A percentile compares a stretch with the other conserved stretches of the same genome.
phyloP scores from a whole-genome alignment of 2,888 invertebrate genomes.

The Cantharis lateralis region DNA sequence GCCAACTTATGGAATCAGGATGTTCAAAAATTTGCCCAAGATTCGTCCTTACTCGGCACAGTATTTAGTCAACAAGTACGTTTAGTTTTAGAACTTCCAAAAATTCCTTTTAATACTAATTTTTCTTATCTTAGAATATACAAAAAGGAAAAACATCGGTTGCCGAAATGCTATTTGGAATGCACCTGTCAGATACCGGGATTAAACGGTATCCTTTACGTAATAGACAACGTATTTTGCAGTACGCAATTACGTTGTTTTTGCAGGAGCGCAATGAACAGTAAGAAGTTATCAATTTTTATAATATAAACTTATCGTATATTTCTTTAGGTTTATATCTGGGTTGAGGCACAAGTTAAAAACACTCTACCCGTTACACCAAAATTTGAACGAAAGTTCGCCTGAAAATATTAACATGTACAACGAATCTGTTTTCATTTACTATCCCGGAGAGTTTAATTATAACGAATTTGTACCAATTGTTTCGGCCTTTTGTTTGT shows the following conservation, averaged over 20 bases:
- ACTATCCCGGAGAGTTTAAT: slow-evolving; percentile 89
- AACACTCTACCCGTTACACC: slow-evolving; percentile 74
- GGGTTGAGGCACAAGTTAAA: slow-evolving; percentile 73
- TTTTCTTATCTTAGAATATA: slow-evolving; percentile 62
- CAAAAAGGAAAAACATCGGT: slow-evolving; percentile 84
- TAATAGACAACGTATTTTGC: slow-evolving; percentile 81
- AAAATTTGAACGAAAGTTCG: slow-evolving; percentile 45
- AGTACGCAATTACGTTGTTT: slow-evolving; percentile 88
- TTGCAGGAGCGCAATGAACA: slow-evolving; percentile 77
- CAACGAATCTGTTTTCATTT: slow-evolving; percentile 69
- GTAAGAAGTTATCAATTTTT: slow-evolving; percentile 58
- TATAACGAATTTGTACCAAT: slow-evolving; percentile 84
- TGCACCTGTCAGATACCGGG: slow-evolving; percentile 88
- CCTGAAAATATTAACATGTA: slow-evolving; percentile 32
- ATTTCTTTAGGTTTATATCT: slow-evolving; percentile 66
- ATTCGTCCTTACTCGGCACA: slow-evolving; percentile 79
- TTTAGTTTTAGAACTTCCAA: slow-evolving; percentile 6
- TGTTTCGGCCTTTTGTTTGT: slow-evolving; percentile 78
- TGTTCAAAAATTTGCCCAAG: slow-evolving; percentile 75
- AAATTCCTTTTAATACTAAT: background rate
- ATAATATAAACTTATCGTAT: too few species aligned
- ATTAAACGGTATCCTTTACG: slow-evolving; percentile 86
- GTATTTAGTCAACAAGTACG: slow-evolving; percentile 83
- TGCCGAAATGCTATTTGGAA: slow-evolving; percentile 90
- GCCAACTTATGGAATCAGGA: slow-evolving; percentile 93